Base-by-base conservation (phyloP, 2,888 invertebrate genomes). In the Dione juno region DNA sequence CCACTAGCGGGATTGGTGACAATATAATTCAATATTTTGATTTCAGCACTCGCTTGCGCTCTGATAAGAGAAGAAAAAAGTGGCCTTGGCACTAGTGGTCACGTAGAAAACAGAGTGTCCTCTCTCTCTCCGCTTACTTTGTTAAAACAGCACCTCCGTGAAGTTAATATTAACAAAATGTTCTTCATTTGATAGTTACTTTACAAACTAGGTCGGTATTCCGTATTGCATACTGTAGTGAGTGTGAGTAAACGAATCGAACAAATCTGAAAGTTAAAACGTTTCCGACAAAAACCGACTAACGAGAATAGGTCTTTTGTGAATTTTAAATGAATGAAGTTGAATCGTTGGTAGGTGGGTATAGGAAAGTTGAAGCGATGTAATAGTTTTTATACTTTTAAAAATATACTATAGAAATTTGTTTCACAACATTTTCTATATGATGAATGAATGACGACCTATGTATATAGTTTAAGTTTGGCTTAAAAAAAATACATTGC, bases 181-280 rank as follows among this genome's bases (percentile, higher is more conserved):
- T 19, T 50, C 11, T 16, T 9, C n/a, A n/a, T n/a, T n/a, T n/a
- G 9, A 35, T 10, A 43, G 28, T 43, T 19, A 59, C 14, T 59
- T 59, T 43, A 21, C 6, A 37, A 61, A 43, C 43, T 61, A 61
- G 59, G 59, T 61, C 59, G 59, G 19, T 16, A 57, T 28, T 28
- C 3, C 28, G 10, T 57, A 11, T 16, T 21, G 43, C 21, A 59
- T 28, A 59, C 14, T 28, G 21, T 59, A 59, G 35, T 35, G n/a
- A 28, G 28, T 28, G 14, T 43, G 43, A 61, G 59, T 61, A 61
- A 61, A 61, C 43, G 59, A 28, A 14, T 43, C 59, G 59, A 13
- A 43, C 19, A 28, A 61, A 61, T 61, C 37, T 61, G 59, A 61
- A 61, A 61, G 59, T 61, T 45, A 61, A 61, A 61, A 43, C 59